Base-by-base conservation (phyloP, 1,140 invertebrate genomes). In the Drosophila ananassae region DNA sequence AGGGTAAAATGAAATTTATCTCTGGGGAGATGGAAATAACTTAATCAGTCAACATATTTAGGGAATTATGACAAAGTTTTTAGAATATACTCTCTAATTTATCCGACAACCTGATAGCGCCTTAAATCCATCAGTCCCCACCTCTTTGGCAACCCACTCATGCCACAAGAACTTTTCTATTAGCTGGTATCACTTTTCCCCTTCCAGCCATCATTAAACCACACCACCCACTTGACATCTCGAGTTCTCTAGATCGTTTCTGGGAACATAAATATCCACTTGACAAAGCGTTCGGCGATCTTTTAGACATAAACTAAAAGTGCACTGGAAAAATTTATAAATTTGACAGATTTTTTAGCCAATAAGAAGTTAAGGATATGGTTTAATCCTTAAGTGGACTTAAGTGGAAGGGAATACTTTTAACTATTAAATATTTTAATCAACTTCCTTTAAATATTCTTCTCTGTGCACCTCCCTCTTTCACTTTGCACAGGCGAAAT, bases 181-280 rank as follows among this genome's bases (percentile, higher is more conserved):
- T 69, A 69, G 63, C 64, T 57, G 51, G 63, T 50, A 69, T 25
- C 66, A 55, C 62, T 48, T 21, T 48, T 32, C 50, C 41, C 62
- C 41, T 30, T 56, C 62, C 41, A 57, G 47, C 57, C 22, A 68
- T 69, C 66, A 69, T 56, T 48, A 48, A 25, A 13, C 32, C 63
- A 8, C 61, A 56, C 66, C 66, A 69, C 66, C 68, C 69, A 73
- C 69, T 73, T 73, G 71, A 73, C 71, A 62, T 73, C 51, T 39
- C 51, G n/a, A 67, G 32, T 51, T 73, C 51, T 73, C n/a, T 17
- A 64, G 53, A 74, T 57, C 59, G 55, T 66, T 75, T 39, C 24
- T 37, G 25, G 25, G 32, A 67, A 58, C 62, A 76, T 67, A 76
- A 85, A 79, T 80, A 61, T 59, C 74, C 81, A 85, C 73, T 76